Evolutionary conservation across 2,888 invertebrate genomes (phyloP).

Genomic region (Sphaerophoria rueppellii): DNA sequence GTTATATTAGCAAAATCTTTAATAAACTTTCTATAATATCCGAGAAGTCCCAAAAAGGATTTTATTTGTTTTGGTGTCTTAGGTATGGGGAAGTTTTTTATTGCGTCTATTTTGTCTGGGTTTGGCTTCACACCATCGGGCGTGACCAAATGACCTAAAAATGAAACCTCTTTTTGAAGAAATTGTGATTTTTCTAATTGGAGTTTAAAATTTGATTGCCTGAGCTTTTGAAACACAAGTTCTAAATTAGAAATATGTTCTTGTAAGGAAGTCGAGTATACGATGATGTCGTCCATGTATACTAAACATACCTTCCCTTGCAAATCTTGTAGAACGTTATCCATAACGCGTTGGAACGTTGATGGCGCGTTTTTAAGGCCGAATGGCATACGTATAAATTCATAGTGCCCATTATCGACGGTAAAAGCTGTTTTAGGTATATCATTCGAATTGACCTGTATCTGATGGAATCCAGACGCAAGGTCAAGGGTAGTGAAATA

Average conservation of each 20-base stretch:
- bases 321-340: constrained; percentile 74
- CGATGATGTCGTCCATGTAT: constrained; percentile 6
- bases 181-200: too few species aligned
- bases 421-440: constrained; percentile 73
- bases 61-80: too few species aligned
- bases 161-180: too few species aligned
- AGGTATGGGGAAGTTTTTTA: too few species aligned
- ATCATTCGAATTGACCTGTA: constrained; percentile 74
- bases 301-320: constrained; percentile 52
- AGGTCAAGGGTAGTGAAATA: constrained; percentile 78
- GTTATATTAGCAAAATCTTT: too few species aligned
- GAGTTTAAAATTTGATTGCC: neutral
- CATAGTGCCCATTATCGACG: constrained; percentile 65
- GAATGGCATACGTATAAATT: too few species aligned
- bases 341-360: constrained; percentile 60
- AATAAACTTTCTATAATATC: too few species aligned
- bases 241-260: neutral
- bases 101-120: too few species aligned
- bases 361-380: constrained; percentile 63
- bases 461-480: constrained; percentile 77
- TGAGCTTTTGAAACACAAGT: neutral
- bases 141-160: too few species aligned
- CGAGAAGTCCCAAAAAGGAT: too few species aligned
- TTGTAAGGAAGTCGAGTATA: neutral
- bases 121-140: too few species aligned